phyloP scores from a whole-genome alignment of 2,888 invertebrate genomes.

The Cinara cedri region DNA sequence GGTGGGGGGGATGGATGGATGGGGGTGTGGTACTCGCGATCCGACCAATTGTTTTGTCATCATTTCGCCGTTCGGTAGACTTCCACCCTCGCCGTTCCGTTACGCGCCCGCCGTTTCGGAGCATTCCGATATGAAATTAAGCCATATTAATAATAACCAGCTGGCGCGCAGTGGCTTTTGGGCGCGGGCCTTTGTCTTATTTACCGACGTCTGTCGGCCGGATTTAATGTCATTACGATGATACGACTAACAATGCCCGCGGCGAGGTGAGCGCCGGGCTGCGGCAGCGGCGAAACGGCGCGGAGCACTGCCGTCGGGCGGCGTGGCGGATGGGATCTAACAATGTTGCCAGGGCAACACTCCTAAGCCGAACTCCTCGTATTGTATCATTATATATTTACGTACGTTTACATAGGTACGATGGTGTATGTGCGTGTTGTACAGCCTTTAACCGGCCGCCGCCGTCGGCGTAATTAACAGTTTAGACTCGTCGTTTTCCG shows the following conservation, averaged over 20 bases:
- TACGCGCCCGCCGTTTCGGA: background rate
- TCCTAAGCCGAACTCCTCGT: slow-evolving; percentile 22
- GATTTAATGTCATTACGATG: slow-evolving; percentile 57
- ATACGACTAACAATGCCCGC: slow-evolving; percentile 49
- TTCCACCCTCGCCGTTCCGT: background rate
- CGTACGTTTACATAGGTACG: background rate
- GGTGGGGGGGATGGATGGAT: no score
- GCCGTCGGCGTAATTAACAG: no score
- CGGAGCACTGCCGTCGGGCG: background rate
- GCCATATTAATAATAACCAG: slow-evolving; percentile 57
- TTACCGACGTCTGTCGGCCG: slow-evolving; percentile 56
- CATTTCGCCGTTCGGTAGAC: slow-evolving; percentile 25
- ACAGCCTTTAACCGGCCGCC: no score
- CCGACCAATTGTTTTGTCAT: slow-evolving; percentile 53
- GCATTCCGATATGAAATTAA: slow-evolving; percentile 54
- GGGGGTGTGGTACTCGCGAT: background rate
- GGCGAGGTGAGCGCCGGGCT: background rate
- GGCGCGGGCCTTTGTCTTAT: slow-evolving; percentile 53
- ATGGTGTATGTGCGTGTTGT: background rate
- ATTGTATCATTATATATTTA: background rate
- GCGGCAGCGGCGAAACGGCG: background rate
- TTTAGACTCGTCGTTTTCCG: no score
- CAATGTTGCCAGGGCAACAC: slow-evolving; percentile 52
- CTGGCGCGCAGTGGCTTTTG: slow-evolving; percentile 54
- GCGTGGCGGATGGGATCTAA: background rate